phyloP scores from a whole-genome alignment of 2,888 invertebrate genomes.

The Nymphalis urticae region DNA sequence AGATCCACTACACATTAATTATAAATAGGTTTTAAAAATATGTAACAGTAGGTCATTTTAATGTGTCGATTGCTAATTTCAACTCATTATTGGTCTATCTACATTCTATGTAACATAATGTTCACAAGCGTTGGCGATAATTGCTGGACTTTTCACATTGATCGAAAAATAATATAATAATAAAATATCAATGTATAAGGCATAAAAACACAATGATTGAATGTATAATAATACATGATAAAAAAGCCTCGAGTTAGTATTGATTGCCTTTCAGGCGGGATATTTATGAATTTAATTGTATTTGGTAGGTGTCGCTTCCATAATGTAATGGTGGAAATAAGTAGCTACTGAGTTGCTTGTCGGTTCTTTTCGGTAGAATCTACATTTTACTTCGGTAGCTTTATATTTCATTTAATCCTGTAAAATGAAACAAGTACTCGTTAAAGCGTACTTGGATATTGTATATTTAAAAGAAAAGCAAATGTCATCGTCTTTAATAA shows the following conservation, averaged over 20 bases:
- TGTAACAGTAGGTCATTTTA: constrained; percentile 11
- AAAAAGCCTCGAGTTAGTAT: too few species aligned
- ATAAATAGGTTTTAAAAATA: not conserved
- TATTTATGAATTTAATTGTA: too few species aligned
- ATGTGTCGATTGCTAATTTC: constrained; percentile 25
- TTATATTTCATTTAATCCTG: too few species aligned
- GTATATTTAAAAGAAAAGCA: not conserved
- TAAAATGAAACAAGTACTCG: too few species aligned
- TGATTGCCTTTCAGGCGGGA: too few species aligned
- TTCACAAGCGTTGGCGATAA: constrained; percentile 15
- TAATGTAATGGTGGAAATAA: not conserved
- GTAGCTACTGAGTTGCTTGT: too few species aligned
- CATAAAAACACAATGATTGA: not conserved
- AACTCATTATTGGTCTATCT: constrained; percentile 21
- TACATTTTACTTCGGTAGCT: too few species aligned
- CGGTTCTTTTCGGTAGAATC: not conserved
- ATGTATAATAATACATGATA: too few species aligned
- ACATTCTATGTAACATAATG: constrained; percentile 21
- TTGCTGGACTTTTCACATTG: constrained; percentile 18
- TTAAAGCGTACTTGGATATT: too few species aligned
- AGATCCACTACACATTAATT: not conserved
- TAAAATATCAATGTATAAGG: not conserved
- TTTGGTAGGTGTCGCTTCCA: too few species aligned
- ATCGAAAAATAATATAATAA: not conserved
- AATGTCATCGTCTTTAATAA: not conserved